Conservation (phyloP, 1,140 invertebrate genomes). For the Anoplophora glabripennis region DNA sequence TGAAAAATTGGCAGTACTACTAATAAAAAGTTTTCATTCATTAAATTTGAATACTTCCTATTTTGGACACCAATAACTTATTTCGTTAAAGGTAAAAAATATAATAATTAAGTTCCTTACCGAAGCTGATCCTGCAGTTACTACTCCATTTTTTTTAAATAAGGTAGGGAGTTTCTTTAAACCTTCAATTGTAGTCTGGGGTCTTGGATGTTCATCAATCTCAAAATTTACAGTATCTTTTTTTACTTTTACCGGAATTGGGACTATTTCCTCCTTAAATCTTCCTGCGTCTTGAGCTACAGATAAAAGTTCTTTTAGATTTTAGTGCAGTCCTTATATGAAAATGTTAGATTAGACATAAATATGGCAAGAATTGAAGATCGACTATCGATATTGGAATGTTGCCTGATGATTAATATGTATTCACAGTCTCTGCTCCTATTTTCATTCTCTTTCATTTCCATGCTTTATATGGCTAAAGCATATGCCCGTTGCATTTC, state of each 20-base stretch:
- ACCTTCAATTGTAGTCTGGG: constrained; percentile 79
- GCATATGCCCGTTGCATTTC: no score
- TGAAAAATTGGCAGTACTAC: neutral
- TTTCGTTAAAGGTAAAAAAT: neutral
- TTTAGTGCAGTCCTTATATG: no score
- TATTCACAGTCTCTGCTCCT: no score
- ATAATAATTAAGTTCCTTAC: constrained; percentile 55
- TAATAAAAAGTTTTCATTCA: no score
- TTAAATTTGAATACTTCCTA: neutral
- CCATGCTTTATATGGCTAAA: no score
- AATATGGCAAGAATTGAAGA: no score
- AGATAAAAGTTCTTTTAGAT: constrained; percentile 34
- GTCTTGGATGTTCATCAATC: constrained; percentile 92
- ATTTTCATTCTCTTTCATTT: no score
- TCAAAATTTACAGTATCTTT: constrained; percentile 76
- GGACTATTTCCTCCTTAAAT: constrained; percentile 89
- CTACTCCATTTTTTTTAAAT: constrained; percentile 94
- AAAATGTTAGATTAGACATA: no score
- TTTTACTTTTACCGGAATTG: constrained; percentile 81
- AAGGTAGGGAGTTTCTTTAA: constrained; percentile 82
- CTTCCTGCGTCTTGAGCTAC: constrained; percentile 80
- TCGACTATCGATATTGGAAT: no score
- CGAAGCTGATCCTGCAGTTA: constrained; percentile 94
- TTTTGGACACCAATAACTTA: neutral
- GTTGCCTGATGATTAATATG: no score